Base-by-base conservation (phyloP, 2,113 vertebrate genomes). In the Thunnus thynnus region DNA sequence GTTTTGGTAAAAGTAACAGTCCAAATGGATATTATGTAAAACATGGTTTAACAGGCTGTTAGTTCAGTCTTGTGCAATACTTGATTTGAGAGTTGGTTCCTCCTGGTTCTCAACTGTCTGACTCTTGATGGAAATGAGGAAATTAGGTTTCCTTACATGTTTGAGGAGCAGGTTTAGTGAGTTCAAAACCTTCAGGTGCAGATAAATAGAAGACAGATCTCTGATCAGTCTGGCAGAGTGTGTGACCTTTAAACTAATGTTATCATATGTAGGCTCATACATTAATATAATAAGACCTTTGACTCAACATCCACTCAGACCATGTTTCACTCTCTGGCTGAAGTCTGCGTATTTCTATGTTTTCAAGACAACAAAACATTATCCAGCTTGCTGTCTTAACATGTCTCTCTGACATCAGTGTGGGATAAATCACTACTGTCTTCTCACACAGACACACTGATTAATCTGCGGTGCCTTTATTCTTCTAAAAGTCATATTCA, bases 231-330 rank as follows among this genome's bases (percentile, higher is more conserved):
- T 17, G n/a, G n/a, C 8, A 16, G 2, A 48, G 14, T 46, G 7
- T 52, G 20, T 81, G 36, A 61, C 17, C 22, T 67, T 57, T 74
- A 20, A 13, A 61, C 36, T 44, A 65, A 25, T 16, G 8, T n/a
- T 65, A 6, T 46, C 67, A 18, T n/a, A 48, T n/a, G 32, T 17
- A 25, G 30, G 48, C 27, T 30, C 3, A 30, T 30, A 50, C 16
- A 47, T 5, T 30, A 44, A 72, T 52, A 48, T 20, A 47, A 58
- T 30, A 47, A 60, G 13, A 46, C 51, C 20, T 20, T 22, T 50
- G 61, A 56, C 68, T 55, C 51, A 18, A 56, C 25, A 11, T 51
- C 41, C 30, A 50, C 25, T 17, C 17, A 13, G 70, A 18, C 22
- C 22, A 3, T 27, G 50, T 61, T 56, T 65, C 61, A 47, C 32